Base-by-base conservation (phyloP, 2,113 vertebrate species). In the Malurus alboscapulatus region DNA sequence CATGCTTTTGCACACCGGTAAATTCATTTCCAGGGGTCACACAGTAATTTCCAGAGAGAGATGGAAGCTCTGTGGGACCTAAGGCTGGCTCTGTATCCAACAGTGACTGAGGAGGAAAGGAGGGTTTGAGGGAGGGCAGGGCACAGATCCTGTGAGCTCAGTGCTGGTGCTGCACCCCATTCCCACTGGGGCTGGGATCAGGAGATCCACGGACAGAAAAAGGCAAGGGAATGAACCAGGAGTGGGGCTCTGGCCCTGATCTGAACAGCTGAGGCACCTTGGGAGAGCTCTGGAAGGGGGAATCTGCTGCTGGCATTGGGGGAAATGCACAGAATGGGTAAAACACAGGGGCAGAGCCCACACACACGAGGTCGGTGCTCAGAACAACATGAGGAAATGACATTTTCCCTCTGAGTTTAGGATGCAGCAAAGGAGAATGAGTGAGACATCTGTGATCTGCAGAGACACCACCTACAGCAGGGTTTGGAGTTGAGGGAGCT, bases 241-340 rank as follows among this genome's bases (percentile, higher is more conserved):
- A 24, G 2, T 0, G 57, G 61, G 24, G 13, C 24, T 24, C 40
- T 55, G 69, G 9, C 44, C 68, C 14, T 6, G 14, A 3, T 0
- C 14, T 27, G n/a, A 61, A 74, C 42, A 50, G 58, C 47, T 50
- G 69, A 53, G 40, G 8, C 0, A 0, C 15, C 19, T 16, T 22
- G 14, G 32, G 66, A 71, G 16, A 59, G 62, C 82, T 55, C 7
- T 20, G 14, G 32, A 32, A 63, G 29, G 32, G 21, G 12, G 7
- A 19, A 29, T 3, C 12, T 26, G 53, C 36, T 73, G 53, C 44
- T 29, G 69, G 3, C 1, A 6, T 1, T 36, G 66, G 44, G 73
- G 2, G 32, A 68, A 57, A 67, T 4, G 57, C 44, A 72, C 25
- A 27, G 17, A 53, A 42, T 1, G 1, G 25, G 12, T 21, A 3